These are phyloP conservation scores for Ceratina japonica DNA, from an alignment of 1,140 invertebrate species.

Conservation along the genomic window DNA sequence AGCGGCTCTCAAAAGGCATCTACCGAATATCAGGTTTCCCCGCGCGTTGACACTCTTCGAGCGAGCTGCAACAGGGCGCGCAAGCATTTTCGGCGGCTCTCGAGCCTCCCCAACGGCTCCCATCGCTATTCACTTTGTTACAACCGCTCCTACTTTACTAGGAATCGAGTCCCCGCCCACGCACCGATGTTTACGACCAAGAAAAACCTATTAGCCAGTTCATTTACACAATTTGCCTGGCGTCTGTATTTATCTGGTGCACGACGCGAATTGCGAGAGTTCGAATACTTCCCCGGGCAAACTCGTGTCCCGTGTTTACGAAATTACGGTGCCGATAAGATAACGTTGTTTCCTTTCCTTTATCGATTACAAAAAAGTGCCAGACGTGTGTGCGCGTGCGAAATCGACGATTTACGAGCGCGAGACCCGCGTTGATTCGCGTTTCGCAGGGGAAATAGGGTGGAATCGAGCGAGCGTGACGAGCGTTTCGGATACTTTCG, in stretches of 20 bases:
- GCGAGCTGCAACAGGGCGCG: slow-evolving; percentile 4
- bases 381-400: background rate
- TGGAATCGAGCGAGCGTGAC: background rate
- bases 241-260: too few species aligned
- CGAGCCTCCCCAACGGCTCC: too few species aligned
- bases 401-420: background rate
- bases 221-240: background rate
- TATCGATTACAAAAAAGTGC: slow-evolving; percentile 18
- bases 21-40: slow-evolving; percentile 49
- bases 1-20: slow-evolving; percentile 56
- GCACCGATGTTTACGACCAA: background rate
- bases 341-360: slow-evolving; percentile 10
- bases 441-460: too few species aligned
- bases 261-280: too few species aligned
- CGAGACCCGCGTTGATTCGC: too few species aligned
- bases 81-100: slow-evolving; percentile 11
- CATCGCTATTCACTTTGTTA: background rate
- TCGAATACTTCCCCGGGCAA: too few species aligned
- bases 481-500: slow-evolving; percentile 40
- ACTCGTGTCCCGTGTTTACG: background rate
- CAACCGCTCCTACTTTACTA: background rate
- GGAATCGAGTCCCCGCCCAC: background rate
- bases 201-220: background rate
- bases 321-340: slow-evolving; percentile 33
- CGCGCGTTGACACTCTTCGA: slow-evolving; percentile 14